Evolutionary conservation across 2,797 vertebrate species (phyloP).

Genomic region (Fistularia commersonii): DNA sequence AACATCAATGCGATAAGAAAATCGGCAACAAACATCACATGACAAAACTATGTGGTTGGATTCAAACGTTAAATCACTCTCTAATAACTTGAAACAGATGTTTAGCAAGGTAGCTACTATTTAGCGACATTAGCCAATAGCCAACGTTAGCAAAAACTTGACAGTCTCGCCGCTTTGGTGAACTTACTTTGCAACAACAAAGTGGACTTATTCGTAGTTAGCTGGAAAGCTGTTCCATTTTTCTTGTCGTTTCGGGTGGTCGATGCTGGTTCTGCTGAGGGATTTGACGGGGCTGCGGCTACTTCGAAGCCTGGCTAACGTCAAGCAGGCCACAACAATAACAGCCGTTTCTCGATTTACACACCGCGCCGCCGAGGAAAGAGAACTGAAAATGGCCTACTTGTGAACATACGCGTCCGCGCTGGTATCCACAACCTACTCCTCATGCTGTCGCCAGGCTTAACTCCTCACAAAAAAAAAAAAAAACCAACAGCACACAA

Average conservation of each 20-base stretch:
- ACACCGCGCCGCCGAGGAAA: constrained; percentile 6
- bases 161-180: not conserved
- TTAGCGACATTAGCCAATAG: not conserved
- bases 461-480: not conserved
- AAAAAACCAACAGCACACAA: too few relatives aligned
- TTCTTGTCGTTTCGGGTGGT: constrained; percentile 8
- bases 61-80: constrained; percentile 7
- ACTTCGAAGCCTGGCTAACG: constrained; percentile 24
- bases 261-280: constrained; percentile 2
- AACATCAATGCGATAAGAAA: not conserved
- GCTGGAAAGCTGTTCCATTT: constrained; percentile 28
- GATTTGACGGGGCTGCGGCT: constrained; percentile 30
- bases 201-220: constrained; percentile 8
- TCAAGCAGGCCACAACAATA: constrained; percentile 46
- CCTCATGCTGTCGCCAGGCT: not conserved
- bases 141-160: not conserved
- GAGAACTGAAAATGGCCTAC: not conserved
- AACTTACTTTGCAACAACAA: constrained; percentile 31
- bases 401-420: not conserved
- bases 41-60: not conserved
- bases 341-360: constrained; percentile 15
- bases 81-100: constrained; percentile 15
- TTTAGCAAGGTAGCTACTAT: constrained; percentile 7
- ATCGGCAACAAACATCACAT: not conserved
- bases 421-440: not conserved